Evolutionary conservation across 2,888 invertebrate species (phyloP), one percentile per base, ranked within the genome.

Genomic region (Drosophila eohydei): DNA sequence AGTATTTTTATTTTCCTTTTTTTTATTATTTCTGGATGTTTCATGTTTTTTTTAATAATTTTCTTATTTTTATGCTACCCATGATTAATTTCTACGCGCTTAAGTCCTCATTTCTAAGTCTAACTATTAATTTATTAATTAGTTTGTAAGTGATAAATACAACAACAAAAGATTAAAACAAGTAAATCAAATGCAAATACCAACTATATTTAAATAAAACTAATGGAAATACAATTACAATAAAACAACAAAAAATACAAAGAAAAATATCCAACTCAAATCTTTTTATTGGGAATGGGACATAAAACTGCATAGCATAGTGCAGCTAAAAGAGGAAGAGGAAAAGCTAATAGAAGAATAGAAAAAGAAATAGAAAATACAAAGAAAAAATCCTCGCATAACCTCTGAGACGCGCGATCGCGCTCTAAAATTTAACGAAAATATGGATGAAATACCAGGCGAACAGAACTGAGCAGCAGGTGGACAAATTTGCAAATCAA

Each of bases 81-180:
- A 79, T 88, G 74, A 73, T 76, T 71, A 63, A 90, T 71, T 83
- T 80, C 57, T 86, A 80, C 65, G 58, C 70, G 59, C 70, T 83
- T 90, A 86, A 86, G 90, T 68, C 59, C 58, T 78, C 70, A 74
- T 83, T 75, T 78, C 74, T 90, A 90, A 90, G 87, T 77, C 78
- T 90, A 87, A 87, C 78, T 88, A 89, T 80, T 88, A 89, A 88
- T 90, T 88, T 88, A 88, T 88, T 88, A 90, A 90, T 88, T 88
- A 88, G 88, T 88, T 82, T 60, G 88, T 90, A 88, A 83, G 88
- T 52, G 64, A 81, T 71, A 69, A 65, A 59, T 50, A 50, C 70
- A 74, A 72, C 67, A 70, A 55, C 48, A 64, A 73, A 77, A 51
- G 75, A 64, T 69, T 76, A 76, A 75, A 71, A 74, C 69, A 74